A percentile compares a stretch with the other conserved stretches of the same genome.
These are phyloP conservation scores for Thera obeliscata DNA, from an alignment of 2,888 invertebrate species.

Conservation along the genomic window DNA sequence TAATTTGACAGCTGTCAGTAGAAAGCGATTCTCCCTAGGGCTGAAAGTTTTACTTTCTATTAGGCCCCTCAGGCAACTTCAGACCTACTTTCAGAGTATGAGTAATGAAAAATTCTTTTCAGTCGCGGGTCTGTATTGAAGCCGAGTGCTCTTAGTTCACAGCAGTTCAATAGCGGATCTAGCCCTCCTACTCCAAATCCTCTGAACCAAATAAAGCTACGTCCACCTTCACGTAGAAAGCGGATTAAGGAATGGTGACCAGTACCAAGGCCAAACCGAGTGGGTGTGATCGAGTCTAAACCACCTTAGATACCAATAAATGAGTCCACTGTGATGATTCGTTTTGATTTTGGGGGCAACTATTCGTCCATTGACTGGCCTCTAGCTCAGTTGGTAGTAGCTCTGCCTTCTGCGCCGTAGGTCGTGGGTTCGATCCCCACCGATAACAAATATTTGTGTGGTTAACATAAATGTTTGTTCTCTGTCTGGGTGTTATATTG, in stretches of 20 bases:
- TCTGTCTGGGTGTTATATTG: too few relatives aligned
- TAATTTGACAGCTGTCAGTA: too few relatives aligned
- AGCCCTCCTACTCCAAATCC: slow-evolving; percentile 28
- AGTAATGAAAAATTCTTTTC: slow-evolving; percentile 18
- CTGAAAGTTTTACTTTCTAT: too few relatives aligned
- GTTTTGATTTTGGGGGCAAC: not conserved
- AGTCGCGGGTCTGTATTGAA: slow-evolving; percentile 18
- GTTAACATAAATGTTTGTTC: too few relatives aligned
- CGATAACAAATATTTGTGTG: too few relatives aligned
- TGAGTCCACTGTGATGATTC: not conserved
- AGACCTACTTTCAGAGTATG: too few relatives aligned
- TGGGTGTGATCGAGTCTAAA: not conserved
- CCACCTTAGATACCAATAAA: not conserved
- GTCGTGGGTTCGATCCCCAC: too few relatives aligned
- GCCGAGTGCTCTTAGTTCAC: slow-evolving; percentile 27
- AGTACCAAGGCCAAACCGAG: not conserved
- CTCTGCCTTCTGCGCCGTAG: too few relatives aligned
- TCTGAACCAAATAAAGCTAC: slow-evolving; percentile 27
- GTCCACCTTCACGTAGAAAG: slow-evolving; percentile 11
- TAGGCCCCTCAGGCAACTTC: too few relatives aligned
- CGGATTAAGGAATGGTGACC: slow-evolving; percentile 1
- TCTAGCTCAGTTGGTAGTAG: too few relatives aligned
- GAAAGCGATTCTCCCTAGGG: too few relatives aligned
- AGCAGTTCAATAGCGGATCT: slow-evolving; percentile 29
- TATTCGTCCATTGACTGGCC: too few relatives aligned